These are phyloP conservation scores for Perizoma affinitatum DNA, from an alignment of 2,888 invertebrate genomes.

Conservation along the genomic window DNA sequence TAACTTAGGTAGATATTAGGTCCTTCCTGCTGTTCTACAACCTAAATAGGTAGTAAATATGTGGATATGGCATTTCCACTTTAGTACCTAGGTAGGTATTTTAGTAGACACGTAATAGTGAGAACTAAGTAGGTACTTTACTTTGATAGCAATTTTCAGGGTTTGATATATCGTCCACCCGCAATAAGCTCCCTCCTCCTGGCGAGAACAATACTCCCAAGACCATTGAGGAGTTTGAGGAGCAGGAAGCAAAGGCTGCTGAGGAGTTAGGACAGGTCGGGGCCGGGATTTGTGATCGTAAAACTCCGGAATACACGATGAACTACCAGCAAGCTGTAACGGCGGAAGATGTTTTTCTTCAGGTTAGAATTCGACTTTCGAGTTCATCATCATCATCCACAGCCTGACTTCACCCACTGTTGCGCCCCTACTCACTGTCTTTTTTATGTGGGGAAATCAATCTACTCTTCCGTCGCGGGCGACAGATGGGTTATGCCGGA, in stretches of 20 bases:
- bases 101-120: no score
- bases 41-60: no score
- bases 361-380: slow-evolving; percentile 76
- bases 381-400: no score
- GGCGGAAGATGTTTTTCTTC: slow-evolving; percentile 93
- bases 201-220: slow-evolving; percentile 52
- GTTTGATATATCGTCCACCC: slow-evolving; percentile 68
- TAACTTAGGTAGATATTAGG: no score
- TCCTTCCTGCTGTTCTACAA: no score
- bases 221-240: slow-evolving; percentile 77
- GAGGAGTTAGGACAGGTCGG: slow-evolving; percentile 71
- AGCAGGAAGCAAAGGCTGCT: slow-evolving; percentile 80
- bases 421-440: no score
- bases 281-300: slow-evolving; percentile 83
- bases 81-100: no score
- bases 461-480: no score
- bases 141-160: slow-evolving; percentile 42
- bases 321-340: slow-evolving; percentile 93
- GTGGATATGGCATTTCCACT: no score
- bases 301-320: slow-evolving; percentile 90
- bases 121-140: not conserved
- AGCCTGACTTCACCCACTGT: no score
- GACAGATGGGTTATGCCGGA: no score
- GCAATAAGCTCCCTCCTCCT: slow-evolving; percentile 48
- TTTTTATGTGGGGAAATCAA: no score